Evolutionary conservation across 2,888 invertebrate genomes (phyloP), one percentile per base, ranked within the genome.

Genomic region (Caradrina kadenii): DNA sequence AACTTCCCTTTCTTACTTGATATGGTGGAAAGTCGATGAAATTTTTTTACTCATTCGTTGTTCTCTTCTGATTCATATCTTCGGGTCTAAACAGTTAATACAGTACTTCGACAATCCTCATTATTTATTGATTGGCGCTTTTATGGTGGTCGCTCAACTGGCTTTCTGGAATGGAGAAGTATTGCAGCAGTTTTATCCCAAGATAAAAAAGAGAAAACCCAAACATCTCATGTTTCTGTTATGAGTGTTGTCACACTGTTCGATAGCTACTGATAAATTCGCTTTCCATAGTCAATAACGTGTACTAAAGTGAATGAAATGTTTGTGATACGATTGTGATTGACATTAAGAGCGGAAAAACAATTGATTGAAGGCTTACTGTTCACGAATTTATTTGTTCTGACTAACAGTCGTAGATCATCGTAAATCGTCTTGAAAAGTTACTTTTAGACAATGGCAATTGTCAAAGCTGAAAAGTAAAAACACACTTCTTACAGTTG

Each of bases 241-340:
- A 49, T 19, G 39, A 48, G n/a, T n/a, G n/a, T n/a, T 13, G 26
- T 48, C 60, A 58, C 17, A 35, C 31, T n/a, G 19, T 60, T 52
- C 22, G 55, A 42, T 63, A 49, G 48, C n/a, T 62, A 61, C 55
- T 48, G 45, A 79, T 61, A 19, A 54, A 77, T 19, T 54, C 45
- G 7, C 26, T 61, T 31, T 48, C 35, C 19, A 10, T 31, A 62
- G 22, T 21, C 39, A 63, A 62, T 42, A 22, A 50, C 31, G 39
- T 21, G 2, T 17, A 45, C 56, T 39, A 22, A 69, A 53, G 2
- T 58, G 35, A 65, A 48, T 63, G 31, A 63, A 56, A 69, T 60
- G 21, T 61, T 61, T 49, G 49, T 72, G 31, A 45, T 58, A 42
- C 49, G 22, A 54, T 54, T 58, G 45, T 42, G 22, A 45, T 76